These are phyloP conservation scores for Stichodactyla helianthus DNA, from an alignment of 64 coral and sea anemone species.

Conservation along the genomic window DNA sequence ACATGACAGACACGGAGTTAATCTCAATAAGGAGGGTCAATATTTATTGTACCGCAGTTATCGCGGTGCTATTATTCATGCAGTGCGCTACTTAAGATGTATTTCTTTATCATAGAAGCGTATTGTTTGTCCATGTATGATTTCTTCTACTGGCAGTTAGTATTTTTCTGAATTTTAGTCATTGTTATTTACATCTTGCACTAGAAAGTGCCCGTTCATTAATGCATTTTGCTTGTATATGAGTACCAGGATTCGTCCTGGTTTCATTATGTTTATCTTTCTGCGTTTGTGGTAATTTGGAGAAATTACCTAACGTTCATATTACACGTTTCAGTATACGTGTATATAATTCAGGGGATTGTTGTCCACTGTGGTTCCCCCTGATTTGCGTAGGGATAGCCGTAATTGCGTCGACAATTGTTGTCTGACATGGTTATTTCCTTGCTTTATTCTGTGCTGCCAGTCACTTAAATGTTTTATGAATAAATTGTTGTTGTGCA, in stretches of 20 bases:
- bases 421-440: not conserved
- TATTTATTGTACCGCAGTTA: slow-evolving; percentile 45
- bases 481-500: not conserved
- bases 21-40: slow-evolving; percentile 17
- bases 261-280: not conserved
- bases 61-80: slow-evolving; percentile 21
- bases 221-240: not conserved
- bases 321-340: not conserved
- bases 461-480: too few species aligned
- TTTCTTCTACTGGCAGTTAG: too few species aligned
- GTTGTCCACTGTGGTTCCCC: not conserved
- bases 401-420: not conserved
- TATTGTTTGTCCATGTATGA: not conserved
- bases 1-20: slow-evolving; percentile 7
- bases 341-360: not conserved
- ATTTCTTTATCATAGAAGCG: not conserved
- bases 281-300: not conserved
- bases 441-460: too few species aligned
- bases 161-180: not conserved
- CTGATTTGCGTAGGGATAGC: not conserved
- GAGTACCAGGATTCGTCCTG: not conserved
- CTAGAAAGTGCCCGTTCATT: not conserved
- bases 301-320: not conserved
- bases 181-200: slow-evolving; percentile 8
- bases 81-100: not conserved